Evolutionary conservation across 2,113 vertebrate species (phyloP).

Genomic region (Nipponia nippon): DNA sequence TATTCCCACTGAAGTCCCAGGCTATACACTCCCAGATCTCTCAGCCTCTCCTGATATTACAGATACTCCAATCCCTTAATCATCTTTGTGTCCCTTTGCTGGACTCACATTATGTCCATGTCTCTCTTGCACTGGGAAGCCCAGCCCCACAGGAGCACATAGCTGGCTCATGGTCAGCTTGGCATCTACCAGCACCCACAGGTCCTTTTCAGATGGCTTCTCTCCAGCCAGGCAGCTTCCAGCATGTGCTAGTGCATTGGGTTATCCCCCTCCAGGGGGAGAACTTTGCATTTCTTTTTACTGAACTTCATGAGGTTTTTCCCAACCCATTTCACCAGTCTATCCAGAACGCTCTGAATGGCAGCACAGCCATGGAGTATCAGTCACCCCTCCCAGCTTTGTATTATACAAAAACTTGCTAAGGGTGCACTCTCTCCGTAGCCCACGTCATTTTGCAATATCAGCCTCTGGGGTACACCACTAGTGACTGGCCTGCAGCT

Average conservation of each 20-base stretch:
- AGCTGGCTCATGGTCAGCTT: neutral
- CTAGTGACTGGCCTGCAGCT: neutral
- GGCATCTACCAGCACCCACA: neutral
- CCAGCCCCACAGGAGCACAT: neutral
- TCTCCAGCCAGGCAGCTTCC: neutral
- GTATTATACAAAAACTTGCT: neutral
- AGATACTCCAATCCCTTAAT: neutral
- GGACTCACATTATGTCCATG: neutral
- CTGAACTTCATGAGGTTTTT: neutral
- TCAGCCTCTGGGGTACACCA: neutral
- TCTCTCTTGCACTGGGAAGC: neutral
- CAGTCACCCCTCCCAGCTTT: neutral
- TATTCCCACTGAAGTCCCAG: neutral
- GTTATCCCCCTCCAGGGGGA: neutral
- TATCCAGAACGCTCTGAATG: neutral
- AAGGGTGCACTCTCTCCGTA: neutral
- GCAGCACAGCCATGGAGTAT: neutral
- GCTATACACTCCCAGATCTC: neutral
- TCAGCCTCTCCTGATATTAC: neutral
- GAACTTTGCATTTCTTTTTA: neutral
- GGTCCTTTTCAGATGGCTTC: neutral
- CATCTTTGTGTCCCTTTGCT: neutral
- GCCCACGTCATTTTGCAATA: neutral
- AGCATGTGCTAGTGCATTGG: neutral
- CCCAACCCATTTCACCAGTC: neutral